A percentile compares a stretch with the other conserved stretches of the same genome.
phyloP scores from a whole-genome alignment of 2,113 vertebrate species.

The Edolisoma coerulescens region DNA sequence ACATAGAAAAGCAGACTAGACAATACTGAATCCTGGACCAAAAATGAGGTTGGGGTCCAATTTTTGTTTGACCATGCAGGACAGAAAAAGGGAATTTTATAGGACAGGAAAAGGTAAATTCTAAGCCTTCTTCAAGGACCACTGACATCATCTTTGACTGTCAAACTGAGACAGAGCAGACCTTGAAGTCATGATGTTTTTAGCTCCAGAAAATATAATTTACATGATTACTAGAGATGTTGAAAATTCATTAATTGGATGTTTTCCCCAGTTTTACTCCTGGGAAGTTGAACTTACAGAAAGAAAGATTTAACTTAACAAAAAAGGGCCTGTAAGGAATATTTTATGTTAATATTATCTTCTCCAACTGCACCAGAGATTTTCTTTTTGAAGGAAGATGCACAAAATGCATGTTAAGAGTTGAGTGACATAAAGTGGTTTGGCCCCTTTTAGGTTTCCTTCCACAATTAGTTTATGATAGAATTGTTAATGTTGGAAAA shows the following conservation, averaged over 20 bases:
- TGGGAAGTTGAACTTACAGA: rapidly evolving
- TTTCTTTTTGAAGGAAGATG: not conserved
- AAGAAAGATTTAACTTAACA: not conserved
- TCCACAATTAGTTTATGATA: not conserved
- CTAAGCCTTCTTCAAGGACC: not conserved
- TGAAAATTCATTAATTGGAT: not conserved
- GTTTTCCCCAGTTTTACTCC: not conserved
- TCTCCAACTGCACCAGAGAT: not conserved
- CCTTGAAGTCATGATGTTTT: not conserved
- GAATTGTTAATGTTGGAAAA: not conserved
- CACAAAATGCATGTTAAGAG: not conserved
- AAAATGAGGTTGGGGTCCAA: not conserved
- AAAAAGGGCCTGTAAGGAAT: not conserved
- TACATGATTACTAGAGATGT: not conserved
- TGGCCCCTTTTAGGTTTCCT: not conserved
- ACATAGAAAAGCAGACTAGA: not conserved
- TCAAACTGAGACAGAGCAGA: not conserved
- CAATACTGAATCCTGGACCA: not conserved
- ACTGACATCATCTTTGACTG: not conserved
- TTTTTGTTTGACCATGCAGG: not conserved
- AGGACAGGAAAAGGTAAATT: not conserved
- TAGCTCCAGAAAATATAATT: not conserved
- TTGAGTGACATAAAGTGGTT: not conserved
- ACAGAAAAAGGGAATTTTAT: not conserved
- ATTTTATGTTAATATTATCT: not conserved